Percentiles rank a stretch among this genome's conserved stretches.
Evolutionary conservation across 2,888 invertebrate species (phyloP).

Genomic region (Belgica antarctica): DNA sequence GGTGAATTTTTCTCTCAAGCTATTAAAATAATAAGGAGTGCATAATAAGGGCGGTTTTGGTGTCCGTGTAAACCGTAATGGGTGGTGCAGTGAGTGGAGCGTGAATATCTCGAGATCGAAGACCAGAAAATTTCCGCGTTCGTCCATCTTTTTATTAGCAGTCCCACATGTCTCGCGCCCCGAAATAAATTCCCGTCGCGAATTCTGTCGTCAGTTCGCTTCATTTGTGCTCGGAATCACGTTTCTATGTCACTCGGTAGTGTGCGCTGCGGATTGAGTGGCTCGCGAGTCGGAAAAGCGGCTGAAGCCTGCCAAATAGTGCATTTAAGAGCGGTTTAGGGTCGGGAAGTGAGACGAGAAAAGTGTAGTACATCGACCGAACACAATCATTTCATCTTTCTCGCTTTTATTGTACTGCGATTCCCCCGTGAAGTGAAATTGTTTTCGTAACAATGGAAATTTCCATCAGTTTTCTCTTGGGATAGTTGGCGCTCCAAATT

Average conservation of each 20-base stretch:
- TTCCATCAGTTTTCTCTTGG: background rate
- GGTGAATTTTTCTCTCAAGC: too few species aligned
- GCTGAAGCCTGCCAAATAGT: background rate
- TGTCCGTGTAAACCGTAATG: too few species aligned
- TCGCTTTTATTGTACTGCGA: conserved; percentile 28
- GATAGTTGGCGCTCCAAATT: background rate
- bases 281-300: too few species aligned
- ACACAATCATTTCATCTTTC: background rate
- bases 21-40: too few species aligned
- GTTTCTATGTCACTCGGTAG: background rate
- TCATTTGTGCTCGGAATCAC: background rate
- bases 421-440: conserved; percentile 3
- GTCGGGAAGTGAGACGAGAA: conserved; percentile 1
- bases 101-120: too few species aligned
- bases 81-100: too few species aligned
- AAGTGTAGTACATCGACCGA: conserved; percentile 31
- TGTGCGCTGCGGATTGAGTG: background rate
- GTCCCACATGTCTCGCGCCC: conserved; percentile 34
- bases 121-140: conserved; percentile 44
- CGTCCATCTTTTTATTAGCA: conserved; percentile 37
- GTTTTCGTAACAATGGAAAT: conserved; percentile 39
- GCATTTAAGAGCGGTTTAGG: conserved; percentile 31
- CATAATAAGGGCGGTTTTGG: too few species aligned
- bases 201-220: background rate
- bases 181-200: background rate